Evolutionary conservation across 2,113 vertebrate genomes (phyloP).

Genomic region (Hippocampus comes): DNA sequence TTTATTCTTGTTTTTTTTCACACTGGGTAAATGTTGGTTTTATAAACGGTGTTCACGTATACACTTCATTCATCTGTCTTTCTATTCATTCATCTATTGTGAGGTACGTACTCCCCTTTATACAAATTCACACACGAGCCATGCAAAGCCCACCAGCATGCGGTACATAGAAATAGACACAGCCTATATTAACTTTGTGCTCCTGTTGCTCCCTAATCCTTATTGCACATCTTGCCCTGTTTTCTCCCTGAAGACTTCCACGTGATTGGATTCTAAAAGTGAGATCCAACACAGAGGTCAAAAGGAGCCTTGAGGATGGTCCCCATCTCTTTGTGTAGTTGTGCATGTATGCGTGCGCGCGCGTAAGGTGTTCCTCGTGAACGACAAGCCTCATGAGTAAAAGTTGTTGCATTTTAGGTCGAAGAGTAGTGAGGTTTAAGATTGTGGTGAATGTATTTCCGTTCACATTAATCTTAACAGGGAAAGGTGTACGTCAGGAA

Average conservation of each 20-base stretch:
- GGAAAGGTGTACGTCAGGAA: not conserved
- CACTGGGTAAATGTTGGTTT: slow-evolving; percentile 7
- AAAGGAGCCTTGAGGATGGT: slow-evolving; percentile 55
- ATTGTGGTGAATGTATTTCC: not conserved
- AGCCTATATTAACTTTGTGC: slow-evolving; percentile 24
- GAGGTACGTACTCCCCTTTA: slow-evolving; percentile 7
- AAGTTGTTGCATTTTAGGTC: not conserved
- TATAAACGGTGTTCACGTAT: not conserved
- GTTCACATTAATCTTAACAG: slow-evolving; percentile 28
- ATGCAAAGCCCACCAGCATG: slow-evolving; percentile 28
- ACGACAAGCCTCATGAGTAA: not conserved
- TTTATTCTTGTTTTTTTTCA: not conserved
- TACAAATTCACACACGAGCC: not conserved
- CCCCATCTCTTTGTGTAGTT: slow-evolving; percentile 26
- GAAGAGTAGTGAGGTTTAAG: not conserved
- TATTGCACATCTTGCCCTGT: slow-evolving; percentile 34
- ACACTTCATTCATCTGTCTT: slow-evolving; percentile 3
- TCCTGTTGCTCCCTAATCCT: slow-evolving; percentile 49
- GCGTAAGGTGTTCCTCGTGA: not conserved
- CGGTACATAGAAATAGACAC: slow-evolving; percentile 20
- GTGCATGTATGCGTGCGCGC: slow-evolving; percentile 4
- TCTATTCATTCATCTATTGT: slow-evolving; percentile 28
- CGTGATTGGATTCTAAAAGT: slow-evolving; percentile 69
- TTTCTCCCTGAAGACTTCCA: slow-evolving; percentile 57
- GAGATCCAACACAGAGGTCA: slow-evolving; percentile 69